Evolutionary conservation across 2,888 invertebrate genomes (phyloP).

Genomic region (Pachycephus smyrnensis): DNA sequence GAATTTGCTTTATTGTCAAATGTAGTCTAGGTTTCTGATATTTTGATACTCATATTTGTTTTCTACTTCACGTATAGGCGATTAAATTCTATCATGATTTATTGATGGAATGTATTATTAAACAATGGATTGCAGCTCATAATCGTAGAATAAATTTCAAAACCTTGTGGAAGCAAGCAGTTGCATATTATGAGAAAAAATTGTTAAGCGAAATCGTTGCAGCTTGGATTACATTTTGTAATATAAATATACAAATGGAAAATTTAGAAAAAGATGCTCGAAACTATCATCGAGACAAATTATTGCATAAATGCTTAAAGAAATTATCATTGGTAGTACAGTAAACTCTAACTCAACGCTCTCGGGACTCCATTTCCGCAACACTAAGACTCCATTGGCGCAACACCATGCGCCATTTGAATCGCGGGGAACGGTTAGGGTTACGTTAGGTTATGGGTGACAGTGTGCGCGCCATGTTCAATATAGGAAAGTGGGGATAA

Average conservation of each 20-base stretch:
- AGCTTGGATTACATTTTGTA: constrained; percentile 32
- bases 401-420: too few species aligned
- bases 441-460: too few species aligned
- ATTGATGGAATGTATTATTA: neutral
- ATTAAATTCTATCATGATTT: neutral
- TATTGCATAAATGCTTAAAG: constrained; percentile 29
- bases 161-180: constrained; percentile 16
- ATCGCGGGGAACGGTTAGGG: too few species aligned
- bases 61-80: neutral
- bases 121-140: constrained; percentile 2
- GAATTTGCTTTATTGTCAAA: neutral
- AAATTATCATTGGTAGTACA: constrained; percentile 30
- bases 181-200: constrained; percentile 21
- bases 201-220: constrained; percentile 25
- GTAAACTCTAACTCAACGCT: neutral
- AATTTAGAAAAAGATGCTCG: constrained; percentile 10
- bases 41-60: neutral
- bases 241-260: constrained; percentile 24
- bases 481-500: too few species aligned
- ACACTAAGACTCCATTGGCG: too few species aligned
- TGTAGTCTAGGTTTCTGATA: neutral
- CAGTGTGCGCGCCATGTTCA: too few species aligned
- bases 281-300: constrained; percentile 18
- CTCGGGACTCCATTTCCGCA: too few species aligned
- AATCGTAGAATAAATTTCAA: constrained; percentile 14